These are phyloP conservation scores for Dryocosmus kuriphilus DNA, from an alignment of 2,888 invertebrate species.

Conservation along the genomic window DNA sequence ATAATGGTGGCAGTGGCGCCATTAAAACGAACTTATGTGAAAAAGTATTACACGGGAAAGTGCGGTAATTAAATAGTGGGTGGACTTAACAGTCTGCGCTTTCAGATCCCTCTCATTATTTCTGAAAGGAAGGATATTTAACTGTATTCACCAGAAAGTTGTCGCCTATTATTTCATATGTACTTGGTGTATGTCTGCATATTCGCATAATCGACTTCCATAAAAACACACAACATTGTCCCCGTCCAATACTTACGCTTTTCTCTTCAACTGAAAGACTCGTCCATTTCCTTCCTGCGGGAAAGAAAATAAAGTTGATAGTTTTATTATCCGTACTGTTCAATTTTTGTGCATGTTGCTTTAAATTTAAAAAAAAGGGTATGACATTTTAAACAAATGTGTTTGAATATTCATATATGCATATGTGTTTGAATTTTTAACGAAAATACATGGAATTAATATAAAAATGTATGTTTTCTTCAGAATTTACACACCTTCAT, in stretches of 20 bases:
- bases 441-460: no score
- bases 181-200: neutral
- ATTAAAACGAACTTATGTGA: constrained; percentile 24
- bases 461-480: no score
- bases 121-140: neutral
- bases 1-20: constrained; percentile 22
- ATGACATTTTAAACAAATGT: no score
- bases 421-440: no score
- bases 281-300: no score
- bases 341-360: no score
- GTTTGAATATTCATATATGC: no score
- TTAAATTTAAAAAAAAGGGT: no score
- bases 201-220: constrained; percentile 7
- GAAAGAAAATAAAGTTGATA: no score
- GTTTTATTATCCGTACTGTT: no score
- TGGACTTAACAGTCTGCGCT: neutral
- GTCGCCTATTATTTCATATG: constrained; percentile 16
- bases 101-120: neutral
- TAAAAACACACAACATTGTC: constrained; percentile 6
- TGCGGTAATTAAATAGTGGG: constrained; percentile 31
- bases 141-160: constrained; percentile 13
- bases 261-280: neutral
- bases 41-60: constrained; percentile 37
- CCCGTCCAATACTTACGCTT: neutral
- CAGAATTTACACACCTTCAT: no score